Conservation (phyloP, 2,797 vertebrate genomes). For the Ambastaia sidthimunki region DNA sequence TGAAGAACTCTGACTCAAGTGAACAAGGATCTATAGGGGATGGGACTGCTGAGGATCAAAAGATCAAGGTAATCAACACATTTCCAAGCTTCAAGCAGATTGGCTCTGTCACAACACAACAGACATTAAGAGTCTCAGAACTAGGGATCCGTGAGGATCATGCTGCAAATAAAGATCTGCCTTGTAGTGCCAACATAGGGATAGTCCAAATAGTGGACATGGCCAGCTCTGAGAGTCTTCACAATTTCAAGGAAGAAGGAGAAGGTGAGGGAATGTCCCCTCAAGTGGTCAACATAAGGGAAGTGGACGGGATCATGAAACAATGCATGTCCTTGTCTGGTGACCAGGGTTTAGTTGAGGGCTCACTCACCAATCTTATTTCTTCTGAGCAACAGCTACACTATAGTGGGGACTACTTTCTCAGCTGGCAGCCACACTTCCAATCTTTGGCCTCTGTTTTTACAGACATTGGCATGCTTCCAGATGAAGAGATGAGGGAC, state of each 20-base stretch:
- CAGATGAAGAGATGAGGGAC: slow-evolving; percentile 80
- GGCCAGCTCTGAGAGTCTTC: slow-evolving; percentile 74
- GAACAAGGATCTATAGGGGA: slow-evolving; percentile 86
- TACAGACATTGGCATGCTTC: slow-evolving; percentile 84
- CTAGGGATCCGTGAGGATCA: slow-evolving; percentile 76
- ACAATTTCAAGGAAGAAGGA: slow-evolving; percentile 74
- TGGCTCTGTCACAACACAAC: slow-evolving; percentile 63
- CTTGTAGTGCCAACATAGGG: slow-evolving; percentile 55
- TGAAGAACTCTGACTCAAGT: slow-evolving; percentile 81
- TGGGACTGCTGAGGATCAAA: slow-evolving; percentile 89
- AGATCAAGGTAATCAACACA: slow-evolving; percentile 89
- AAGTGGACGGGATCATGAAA: slow-evolving; percentile 70
- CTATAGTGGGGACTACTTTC: slow-evolving; percentile 80
- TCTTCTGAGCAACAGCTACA: slow-evolving; percentile 70
- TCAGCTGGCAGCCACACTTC: slow-evolving; percentile 87
- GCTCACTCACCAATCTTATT: slow-evolving; percentile 71
- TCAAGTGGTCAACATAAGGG: slow-evolving; percentile 66
- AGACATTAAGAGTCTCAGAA: slow-evolving; percentile 70
- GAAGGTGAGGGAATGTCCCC: slow-evolving; percentile 74
- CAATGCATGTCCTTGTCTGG: slow-evolving; percentile 71
- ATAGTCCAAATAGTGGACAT: slow-evolving; percentile 62
- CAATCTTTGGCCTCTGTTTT: slow-evolving; percentile 82
- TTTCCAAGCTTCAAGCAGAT: slow-evolving; percentile 75
- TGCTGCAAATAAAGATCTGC: slow-evolving; percentile 73
- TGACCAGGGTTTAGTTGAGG: slow-evolving; percentile 61